These are phyloP conservation scores for Delphinus delphis DNA, from an alignment of 2,113 vertebrate genomes.

Conservation along the genomic window DNA sequence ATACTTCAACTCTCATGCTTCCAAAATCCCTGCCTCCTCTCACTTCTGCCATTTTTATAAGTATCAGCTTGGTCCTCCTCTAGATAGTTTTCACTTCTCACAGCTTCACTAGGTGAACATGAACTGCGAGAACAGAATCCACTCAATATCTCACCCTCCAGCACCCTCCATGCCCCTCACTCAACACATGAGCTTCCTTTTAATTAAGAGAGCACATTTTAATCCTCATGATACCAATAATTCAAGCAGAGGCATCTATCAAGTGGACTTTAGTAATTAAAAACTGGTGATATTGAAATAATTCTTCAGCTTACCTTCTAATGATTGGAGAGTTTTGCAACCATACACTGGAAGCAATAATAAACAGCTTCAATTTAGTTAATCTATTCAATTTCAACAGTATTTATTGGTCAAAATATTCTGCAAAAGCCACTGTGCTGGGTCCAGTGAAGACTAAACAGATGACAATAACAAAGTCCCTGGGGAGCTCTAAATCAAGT, in stretches of 20 bases:
- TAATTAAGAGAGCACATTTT: conserved; percentile 54
- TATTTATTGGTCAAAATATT: conserved; percentile 39
- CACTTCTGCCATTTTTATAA: background rate
- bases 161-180: background rate
- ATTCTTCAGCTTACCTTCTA: conserved; percentile 40
- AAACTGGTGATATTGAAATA: conserved; percentile 54
- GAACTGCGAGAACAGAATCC: background rate
- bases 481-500: background rate
- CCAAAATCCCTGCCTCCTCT: background rate
- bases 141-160: background rate
- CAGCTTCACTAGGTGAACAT: background rate
- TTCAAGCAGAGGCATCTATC: conserved; percentile 48
- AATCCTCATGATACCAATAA: conserved; percentile 47
- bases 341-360: conserved; percentile 13
- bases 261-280: conserved; percentile 60
- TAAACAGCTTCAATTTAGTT: conserved; percentile 44
- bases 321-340: conserved; percentile 30
- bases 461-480: background rate
- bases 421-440: background rate
- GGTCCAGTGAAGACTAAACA: background rate
- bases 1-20: background rate
- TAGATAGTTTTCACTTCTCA: background rate
- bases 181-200: conserved; percentile 38
- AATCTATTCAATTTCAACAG: background rate
- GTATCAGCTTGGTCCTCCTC: background rate